phyloP scores from a whole-genome alignment of 2,113 vertebrate species.

The Zosterops japonicus region DNA sequence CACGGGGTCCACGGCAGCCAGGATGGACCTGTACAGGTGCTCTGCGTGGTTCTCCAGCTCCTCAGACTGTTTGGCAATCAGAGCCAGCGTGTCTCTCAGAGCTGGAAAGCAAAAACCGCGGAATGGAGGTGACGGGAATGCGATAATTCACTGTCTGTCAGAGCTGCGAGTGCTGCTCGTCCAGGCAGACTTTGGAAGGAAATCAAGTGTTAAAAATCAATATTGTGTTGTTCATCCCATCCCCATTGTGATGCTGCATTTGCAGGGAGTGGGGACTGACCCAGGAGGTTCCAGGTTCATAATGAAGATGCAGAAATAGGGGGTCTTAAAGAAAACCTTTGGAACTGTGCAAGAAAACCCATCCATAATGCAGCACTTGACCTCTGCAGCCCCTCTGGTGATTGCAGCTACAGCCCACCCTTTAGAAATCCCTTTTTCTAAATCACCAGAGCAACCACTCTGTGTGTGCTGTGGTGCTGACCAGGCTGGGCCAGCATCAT shows the following conservation, averaged over 20 bases:
- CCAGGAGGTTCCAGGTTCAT: not conserved
- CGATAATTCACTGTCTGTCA: not conserved
- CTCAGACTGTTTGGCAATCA: constrained; percentile 81
- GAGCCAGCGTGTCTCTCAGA: constrained; percentile 80
- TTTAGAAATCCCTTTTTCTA: not conserved
- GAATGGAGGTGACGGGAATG: not conserved
- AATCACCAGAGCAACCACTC: not conserved
- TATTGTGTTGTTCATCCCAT: not conserved
- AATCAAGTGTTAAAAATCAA: not conserved
- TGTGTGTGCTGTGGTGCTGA: fast-evolving
- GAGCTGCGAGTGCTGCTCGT: fast-evolving
- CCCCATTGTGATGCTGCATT: not conserved
- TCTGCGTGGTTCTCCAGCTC: constrained; percentile 79
- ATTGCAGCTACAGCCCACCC: not conserved
- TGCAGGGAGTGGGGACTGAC: not conserved
- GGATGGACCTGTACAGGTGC: constrained; percentile 79
- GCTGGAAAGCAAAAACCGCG: constrained; percentile 60
- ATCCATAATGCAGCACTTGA: fast-evolving
- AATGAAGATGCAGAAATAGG: not conserved
- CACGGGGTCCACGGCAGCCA: constrained; percentile 75
- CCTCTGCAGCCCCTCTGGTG: not conserved
- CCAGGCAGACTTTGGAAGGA: not conserved
- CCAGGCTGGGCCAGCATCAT: not conserved
- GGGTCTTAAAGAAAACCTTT: not conserved
- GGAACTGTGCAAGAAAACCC: not conserved